Evolutionary conservation across 2,888 invertebrate species (phyloP).

Genomic region (Anodontia alba): DNA sequence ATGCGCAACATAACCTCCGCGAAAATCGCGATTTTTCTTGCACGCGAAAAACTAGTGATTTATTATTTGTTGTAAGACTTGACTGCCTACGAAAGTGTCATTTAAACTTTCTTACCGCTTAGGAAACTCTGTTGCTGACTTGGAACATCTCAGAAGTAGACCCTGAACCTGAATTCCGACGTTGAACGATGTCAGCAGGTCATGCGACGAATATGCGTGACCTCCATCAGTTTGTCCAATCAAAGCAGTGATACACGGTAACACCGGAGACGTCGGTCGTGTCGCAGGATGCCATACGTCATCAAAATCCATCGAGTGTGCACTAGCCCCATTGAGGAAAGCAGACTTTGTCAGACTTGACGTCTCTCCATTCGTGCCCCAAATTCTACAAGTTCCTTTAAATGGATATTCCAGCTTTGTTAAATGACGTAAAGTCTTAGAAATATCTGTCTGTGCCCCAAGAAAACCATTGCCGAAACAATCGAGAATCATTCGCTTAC

Average conservation of each 20-base stretch:
- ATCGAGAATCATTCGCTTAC: conserved; percentile 74
- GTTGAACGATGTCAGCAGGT: conserved; percentile 73
- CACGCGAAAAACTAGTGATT: too few species aligned
- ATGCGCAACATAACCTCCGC: too few species aligned
- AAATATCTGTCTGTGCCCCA: conserved; percentile 66
- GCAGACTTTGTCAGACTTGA: conserved; percentile 60
- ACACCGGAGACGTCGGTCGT: conserved; percentile 74
- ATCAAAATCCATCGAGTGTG: conserved; percentile 77
- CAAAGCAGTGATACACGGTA: conserved; percentile 70
- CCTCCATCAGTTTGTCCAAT: conserved; percentile 55
- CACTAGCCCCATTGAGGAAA: conserved; percentile 71
- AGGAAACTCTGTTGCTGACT: conserved; percentile 68
- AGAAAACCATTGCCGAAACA: conserved; percentile 69
- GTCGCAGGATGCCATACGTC: conserved; percentile 78
- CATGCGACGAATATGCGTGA: conserved; percentile 55
- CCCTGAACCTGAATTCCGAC: conserved; percentile 76
- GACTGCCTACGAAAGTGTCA: too few species aligned
- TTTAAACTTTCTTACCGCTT: conserved; percentile 67
- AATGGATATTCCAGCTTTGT: conserved; percentile 22
- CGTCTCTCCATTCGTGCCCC: conserved; percentile 51
- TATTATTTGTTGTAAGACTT: too few species aligned
- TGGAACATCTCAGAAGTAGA: conserved; percentile 67
- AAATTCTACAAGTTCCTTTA: conserved; percentile 24
- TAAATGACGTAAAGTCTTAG: conserved; percentile 58
- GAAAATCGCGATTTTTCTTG: too few species aligned